Evolutionary conservation across 35 echinoderm and acorn worm genomes (phyloP).

Genomic region (Apostichopus californicus): DNA sequence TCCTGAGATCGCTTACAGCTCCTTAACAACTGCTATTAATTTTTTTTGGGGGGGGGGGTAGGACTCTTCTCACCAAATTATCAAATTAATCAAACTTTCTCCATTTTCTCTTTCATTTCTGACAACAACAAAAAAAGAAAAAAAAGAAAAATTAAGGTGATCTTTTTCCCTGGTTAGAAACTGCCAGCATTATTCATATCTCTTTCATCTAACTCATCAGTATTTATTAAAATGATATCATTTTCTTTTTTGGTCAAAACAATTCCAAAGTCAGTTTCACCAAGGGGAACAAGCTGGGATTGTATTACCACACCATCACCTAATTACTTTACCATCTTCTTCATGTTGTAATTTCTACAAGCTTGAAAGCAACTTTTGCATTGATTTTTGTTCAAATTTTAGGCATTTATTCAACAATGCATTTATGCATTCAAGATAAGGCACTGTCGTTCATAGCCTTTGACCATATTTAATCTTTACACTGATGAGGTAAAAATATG

Average conservation of each 20-base stretch:
- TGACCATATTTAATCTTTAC: too few species aligned
- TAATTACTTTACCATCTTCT: constrained; percentile 10
- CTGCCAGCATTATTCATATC: constrained; percentile 17
- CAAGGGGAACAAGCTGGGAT: neutral
- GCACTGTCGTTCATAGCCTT: too few species aligned
- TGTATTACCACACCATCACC: constrained; percentile 9
- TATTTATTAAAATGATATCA: constrained; percentile 10
- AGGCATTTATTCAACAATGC: too few species aligned
- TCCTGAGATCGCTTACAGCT: too few species aligned
- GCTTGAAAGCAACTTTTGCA: too few species aligned
- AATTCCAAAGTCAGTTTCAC: neutral
- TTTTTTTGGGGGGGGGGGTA: too few species aligned
- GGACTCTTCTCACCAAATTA: neutral
- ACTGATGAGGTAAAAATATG: too few species aligned
- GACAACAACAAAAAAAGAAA: too few species aligned
- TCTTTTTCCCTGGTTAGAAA: neutral
- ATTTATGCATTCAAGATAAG: too few species aligned
- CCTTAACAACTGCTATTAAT: too few species aligned
- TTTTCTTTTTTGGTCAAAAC: neutral
- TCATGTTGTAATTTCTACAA: neutral
- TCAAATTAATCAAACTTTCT: constrained; percentile 6
- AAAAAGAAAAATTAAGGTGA: neutral
- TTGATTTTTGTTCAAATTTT: too few species aligned
- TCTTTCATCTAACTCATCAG: constrained; percentile 13
- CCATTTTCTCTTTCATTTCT: neutral